phyloP scores from a whole-genome alignment of 2,888 invertebrate species.

The Caenorhabditis wallacei region DNA sequence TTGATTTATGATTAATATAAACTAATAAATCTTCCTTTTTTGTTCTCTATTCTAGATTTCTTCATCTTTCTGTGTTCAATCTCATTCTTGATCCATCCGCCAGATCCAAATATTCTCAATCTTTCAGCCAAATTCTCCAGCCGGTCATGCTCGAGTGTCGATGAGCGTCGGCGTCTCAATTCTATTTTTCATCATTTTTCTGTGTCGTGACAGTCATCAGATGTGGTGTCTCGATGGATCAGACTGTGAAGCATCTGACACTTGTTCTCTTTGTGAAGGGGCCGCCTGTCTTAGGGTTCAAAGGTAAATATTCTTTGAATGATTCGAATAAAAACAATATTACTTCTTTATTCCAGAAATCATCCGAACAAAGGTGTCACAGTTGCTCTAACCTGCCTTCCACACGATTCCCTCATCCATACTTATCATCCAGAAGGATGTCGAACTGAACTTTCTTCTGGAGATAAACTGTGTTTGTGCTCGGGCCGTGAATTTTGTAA shows the following conservation, averaged over 20 bases:
- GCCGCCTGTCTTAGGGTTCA: slow-evolving; percentile 72
- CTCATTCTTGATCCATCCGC: slow-evolving; percentile 4
- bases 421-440: slow-evolving; percentile 70
- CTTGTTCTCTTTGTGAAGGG: slow-evolving; percentile 72
- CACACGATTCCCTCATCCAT: slow-evolving; percentile 72
- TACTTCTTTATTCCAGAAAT: slow-evolving; percentile 61
- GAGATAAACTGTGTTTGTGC: slow-evolving; percentile 70
- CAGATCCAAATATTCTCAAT: background rate
- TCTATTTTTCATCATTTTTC: slow-evolving; percentile 31
- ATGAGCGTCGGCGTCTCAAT: slow-evolving; percentile 59
- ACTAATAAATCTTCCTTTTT: background rate
- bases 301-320: slow-evolving; percentile 55
- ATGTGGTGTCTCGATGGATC: slow-evolving; percentile 75
- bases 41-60: background rate
- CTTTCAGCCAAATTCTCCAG: slow-evolving; percentile 8
- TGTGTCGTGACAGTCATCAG: slow-evolving; percentile 50
- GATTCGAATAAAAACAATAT: no score
- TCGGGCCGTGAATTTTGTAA: slow-evolving; percentile 71
- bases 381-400: slow-evolving; percentile 70
- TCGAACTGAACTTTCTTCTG: slow-evolving; percentile 67
- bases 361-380: slow-evolving; percentile 60
- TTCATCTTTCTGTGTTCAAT: background rate
- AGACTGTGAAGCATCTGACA: slow-evolving; percentile 62
- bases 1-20: background rate
- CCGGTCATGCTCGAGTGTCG: slow-evolving; percentile 59